Evolutionary conservation across 2,888 invertebrate genomes (phyloP), one percentile per base, ranked within the genome.

Genomic region (Thyatira batis): DNA sequence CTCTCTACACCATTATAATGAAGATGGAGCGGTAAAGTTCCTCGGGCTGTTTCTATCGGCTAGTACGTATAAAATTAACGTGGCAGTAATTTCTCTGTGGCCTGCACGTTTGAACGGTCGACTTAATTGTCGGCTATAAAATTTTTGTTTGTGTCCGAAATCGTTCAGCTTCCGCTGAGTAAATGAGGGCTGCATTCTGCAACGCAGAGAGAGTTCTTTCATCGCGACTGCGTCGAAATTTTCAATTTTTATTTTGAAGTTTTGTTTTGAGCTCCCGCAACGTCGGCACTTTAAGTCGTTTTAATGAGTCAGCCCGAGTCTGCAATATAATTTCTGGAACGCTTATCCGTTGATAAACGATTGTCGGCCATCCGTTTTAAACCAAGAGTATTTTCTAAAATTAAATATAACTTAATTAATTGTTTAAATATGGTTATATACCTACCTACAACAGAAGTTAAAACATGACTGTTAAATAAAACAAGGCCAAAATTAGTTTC

Each of bases 111-210:
- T 74, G 65, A 65, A 63, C 72, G 53, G 52, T 53, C 58, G 61
- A 57, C 73, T 77, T 84, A 83, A 85, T 84, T 81, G 73, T 75
- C 64, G 69, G 65, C 58, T 71, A 73, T 84, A 76, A 84, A 82
- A 78, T 68, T 76, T 75, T 74, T 82, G 80, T 82, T 83, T 80
- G 71, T 76, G 69, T 73, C 76, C 72, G 65, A 78, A 82, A 78
- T 70, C 71, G 67, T 63, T 71, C 65, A 58, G 65, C 73, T 72
- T 80, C 76, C 74, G 75, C 55, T 60, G 52, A 58, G 67, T 61
- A 73, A 79, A 78, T 71, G 75, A 76, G 73, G 57, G 62, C 67
- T 73, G 76, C 75, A 73, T 67, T 78, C 63, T 62, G 50, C 59
- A 62, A 60, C 53, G 60, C 66, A 68, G 66, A 73, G 73, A 76